Base-by-base conservation (phyloP, 2,113 vertebrate genomes). In the Smithornis capensis region DNA sequence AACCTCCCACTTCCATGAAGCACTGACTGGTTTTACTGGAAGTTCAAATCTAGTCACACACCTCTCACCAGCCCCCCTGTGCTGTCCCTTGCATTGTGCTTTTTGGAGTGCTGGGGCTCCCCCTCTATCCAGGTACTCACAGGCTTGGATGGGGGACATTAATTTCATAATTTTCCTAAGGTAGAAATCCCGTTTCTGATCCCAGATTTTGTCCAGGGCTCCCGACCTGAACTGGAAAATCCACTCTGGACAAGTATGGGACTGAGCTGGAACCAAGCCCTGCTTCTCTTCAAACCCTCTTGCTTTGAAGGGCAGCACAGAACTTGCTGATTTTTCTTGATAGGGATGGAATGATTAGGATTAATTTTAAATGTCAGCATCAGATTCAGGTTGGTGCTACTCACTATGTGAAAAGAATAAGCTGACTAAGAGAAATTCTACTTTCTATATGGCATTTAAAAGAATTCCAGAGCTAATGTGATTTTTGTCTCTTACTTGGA, bases 371-470 rank as follows among this genome's bases (percentile, higher is more conserved):
- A 90, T 76, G 69, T 49, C 87, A 89, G 31, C 13, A 12, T 52
- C 70, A 68, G 44, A 47, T 22, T n/a, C 60, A 35, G 56, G 47
- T 77, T 63, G 31, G 38, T 3, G 16, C 83, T 38, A 7, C 50
- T 89, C 68, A 1, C 5, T 6, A 2, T 27, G 25, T 33, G 49
- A 52, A 47, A 52, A 69, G 45, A 84, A 44, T 78, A 40, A 78
- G 60, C 70, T 50, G 86, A 47, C 60, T 29, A 1, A 16, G 28
- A 69, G 84, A 84, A 89, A 94, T 79, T 37, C 5, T 12, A 3
- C 38, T 87, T 47, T 49, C 44, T 64, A 40, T 27, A 9, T 76
- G 77, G 90, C 60, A 89, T 96, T 96, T 96, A 75, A 68, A 94
- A 65, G 84, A 92, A 93, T 52, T 53, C 14, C 24, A n/a, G 49